Conservation (phyloP, 2,113 vertebrate genomes). For the Ivindomyrus marchei region DNA sequence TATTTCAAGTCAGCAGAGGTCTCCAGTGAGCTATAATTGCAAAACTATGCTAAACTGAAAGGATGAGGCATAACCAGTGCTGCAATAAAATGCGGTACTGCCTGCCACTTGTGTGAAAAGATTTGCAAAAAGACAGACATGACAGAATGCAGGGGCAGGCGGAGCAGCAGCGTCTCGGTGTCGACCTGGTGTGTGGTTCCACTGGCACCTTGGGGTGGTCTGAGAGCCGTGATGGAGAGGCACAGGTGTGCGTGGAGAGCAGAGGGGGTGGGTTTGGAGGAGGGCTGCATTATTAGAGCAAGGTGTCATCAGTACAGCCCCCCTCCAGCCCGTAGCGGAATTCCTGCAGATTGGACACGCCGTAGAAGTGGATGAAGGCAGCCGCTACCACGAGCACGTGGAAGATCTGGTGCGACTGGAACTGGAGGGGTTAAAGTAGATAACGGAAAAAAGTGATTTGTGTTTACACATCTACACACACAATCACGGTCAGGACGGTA, state of each 20-base stretch:
- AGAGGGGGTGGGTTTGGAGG: neutral
- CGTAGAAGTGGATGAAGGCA: constrained; percentile 93
- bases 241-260: neutral
- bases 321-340: constrained; percentile 93
- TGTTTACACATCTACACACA: neutral
- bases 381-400: constrained; percentile 93
- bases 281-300: constrained; percentile 67
- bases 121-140: neutral
- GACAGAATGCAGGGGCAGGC: neutral
- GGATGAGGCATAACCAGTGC: neutral
- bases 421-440: constrained; percentile 53
- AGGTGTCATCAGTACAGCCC: constrained; percentile 90
- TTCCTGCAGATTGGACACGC: constrained; percentile 94
- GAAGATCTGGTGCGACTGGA: constrained; percentile 97
- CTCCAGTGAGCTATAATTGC: neutral
- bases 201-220: neutral
- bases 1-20: neutral
- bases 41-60: neutral
- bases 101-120: neutral
- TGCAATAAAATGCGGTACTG: neutral
- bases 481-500: neutral
- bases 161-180: neutral
- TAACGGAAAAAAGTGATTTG: neutral
- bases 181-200: neutral
- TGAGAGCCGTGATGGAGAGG: neutral